These are phyloP conservation scores for Acronicta aceris DNA, from an alignment of 2,888 invertebrate genomes.

Conservation along the genomic window DNA sequence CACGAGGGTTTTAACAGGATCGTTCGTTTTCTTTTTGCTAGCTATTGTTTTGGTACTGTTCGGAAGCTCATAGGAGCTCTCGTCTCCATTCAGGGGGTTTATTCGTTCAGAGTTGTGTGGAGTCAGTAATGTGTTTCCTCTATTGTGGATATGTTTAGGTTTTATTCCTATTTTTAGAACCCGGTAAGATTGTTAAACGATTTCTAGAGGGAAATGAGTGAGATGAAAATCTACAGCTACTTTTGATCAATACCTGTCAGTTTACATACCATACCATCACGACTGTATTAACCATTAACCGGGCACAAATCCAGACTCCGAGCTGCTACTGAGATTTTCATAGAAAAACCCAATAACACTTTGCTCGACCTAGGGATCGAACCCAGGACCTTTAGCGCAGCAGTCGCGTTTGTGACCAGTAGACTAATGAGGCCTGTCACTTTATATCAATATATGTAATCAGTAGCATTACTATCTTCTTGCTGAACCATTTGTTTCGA, in stretches of 20 bases:
- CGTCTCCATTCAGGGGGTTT: slow-evolving; percentile 62
- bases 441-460: too few species aligned
- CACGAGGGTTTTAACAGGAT: slow-evolving; percentile 80
- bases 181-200: slow-evolving; percentile 50
- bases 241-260: slow-evolving; percentile 68
- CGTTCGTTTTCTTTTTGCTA: slow-evolving; percentile 78
- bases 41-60: slow-evolving; percentile 78
- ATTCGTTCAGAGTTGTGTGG: slow-evolving; percentile 63
- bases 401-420: too few species aligned
- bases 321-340: too few species aligned
- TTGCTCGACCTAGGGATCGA: too few species aligned
- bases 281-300: too few species aligned
- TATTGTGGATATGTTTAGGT: slow-evolving; percentile 44
- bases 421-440: too few species aligned
- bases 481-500: slow-evolving; percentile 37
- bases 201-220: slow-evolving; percentile 68
- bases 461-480: slow-evolving; percentile 46
- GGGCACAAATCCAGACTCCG: too few species aligned
- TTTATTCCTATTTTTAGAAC: slow-evolving; percentile 51
- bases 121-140: slow-evolving; percentile 68
- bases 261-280: too few species aligned
- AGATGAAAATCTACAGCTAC: slow-evolving; percentile 67
- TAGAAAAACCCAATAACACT: too few species aligned
- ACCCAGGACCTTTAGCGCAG: too few species aligned
- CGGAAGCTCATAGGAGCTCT: slow-evolving; percentile 60